These are phyloP conservation scores for Chaenocephalus aceratus DNA, from an alignment of 2,113 vertebrate species.

Conservation along the genomic window DNA sequence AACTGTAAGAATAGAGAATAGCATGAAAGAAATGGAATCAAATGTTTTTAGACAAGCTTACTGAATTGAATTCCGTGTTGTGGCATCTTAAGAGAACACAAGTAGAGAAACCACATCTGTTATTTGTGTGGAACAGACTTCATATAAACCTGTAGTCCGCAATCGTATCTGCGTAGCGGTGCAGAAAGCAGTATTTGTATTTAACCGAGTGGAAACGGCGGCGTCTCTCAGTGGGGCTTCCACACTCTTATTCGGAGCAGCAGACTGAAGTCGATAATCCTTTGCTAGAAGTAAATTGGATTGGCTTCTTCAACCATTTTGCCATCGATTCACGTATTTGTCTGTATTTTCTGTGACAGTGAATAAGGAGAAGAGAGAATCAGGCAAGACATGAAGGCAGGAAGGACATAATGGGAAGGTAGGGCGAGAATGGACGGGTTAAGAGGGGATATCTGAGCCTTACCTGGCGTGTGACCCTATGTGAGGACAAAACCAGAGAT, in stretches of 20 bases:
- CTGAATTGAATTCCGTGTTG: not conserved
- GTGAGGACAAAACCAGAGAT: not conserved
- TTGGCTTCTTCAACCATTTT: conserved; percentile 72
- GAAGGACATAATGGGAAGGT: not conserved
- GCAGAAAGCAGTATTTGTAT: conserved; percentile 51
- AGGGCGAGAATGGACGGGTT: not conserved
- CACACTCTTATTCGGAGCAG: conserved; percentile 48
- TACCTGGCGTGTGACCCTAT: not conserved
- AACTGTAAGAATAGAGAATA: not conserved
- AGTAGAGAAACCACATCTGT: conserved; percentile 16
- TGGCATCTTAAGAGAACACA: not conserved
- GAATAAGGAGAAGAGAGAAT: conserved; percentile 28
- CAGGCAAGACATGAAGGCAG: not conserved
- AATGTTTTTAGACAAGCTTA: conserved; percentile 14
- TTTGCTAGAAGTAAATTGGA: conserved; percentile 68
- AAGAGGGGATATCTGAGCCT: not conserved
- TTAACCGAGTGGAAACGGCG: conserved; percentile 48
- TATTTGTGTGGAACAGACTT: conserved; percentile 14
- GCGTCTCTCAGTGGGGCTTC: conserved; percentile 42
- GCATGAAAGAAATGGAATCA: not conserved
- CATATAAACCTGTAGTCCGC: conserved; percentile 36
- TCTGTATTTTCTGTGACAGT: conserved; percentile 36
- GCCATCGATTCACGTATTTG: conserved; percentile 51
- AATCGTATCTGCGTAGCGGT: conserved; percentile 7
- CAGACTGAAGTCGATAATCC: conserved; percentile 68